Evolutionary conservation across 2,888 invertebrate genomes (phyloP), one percentile per base, ranked within the genome.

Genomic region (Syrista parreyssii): DNA sequence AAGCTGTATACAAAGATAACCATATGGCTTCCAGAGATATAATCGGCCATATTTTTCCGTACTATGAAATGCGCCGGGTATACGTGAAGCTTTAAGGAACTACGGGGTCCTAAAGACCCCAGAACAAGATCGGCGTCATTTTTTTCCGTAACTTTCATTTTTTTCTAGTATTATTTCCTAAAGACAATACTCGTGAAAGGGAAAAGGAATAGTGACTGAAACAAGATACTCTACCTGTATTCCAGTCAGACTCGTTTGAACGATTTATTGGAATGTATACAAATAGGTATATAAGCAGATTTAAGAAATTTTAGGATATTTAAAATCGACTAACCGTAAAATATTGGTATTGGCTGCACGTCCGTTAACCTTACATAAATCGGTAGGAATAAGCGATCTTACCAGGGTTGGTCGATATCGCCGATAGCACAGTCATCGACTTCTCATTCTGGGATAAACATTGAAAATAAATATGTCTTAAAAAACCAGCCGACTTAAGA

Each of bases 1-100:
- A 84, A 84, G 84, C 84, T 86, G 86, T 86, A 86, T 86, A 87
- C 86, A 89, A 90, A 88, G 88, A 87, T 90, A 89, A 91, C 90
- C 91, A 90, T 90, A 89, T 90, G 90, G 89, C 88, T 85, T 76
- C 82, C 83, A 85, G 82, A 85, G 84, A 84, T 86, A 86, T 86
- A 84, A 86, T 84, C 84, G 76, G 72, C 80, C 80, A 81, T 84
- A 82, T 81, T 77, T 73, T 75, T 74, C 33, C 74, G 68, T 73
- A 74, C 79, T 79, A 40, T 81, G 77, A 77, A 77, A 77, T 80
- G 75, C 74, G 75, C 71, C 33, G 75, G 71, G 36, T 71, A 32
- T 71, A 15, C 31, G 71, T 71, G 71, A 71, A 15, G 71, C 71
- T 71, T 71, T 71, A 30, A 71, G 32, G 11, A 71, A 30, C 71